Evolutionary conservation across 2,888 invertebrate genomes (phyloP).

Genomic region (Panopea generosa): DNA sequence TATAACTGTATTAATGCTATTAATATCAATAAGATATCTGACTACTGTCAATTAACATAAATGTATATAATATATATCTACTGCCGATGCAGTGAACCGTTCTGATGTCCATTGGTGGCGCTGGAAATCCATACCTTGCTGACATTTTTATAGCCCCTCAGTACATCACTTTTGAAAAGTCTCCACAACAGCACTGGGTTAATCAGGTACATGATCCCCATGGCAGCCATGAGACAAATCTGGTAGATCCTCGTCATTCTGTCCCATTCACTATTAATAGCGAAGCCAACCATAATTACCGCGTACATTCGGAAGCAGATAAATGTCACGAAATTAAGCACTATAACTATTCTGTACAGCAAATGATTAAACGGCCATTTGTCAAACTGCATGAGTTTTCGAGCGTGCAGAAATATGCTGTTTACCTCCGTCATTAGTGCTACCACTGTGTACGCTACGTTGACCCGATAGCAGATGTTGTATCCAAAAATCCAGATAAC

Average conservation of each 20-base stretch:
- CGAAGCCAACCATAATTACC: slow-evolving; percentile 45
- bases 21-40: no score
- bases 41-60: no score
- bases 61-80: no score
- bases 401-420: slow-evolving; percentile 78
- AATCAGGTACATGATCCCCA: slow-evolving; percentile 69
- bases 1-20: no score
- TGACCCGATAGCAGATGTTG: slow-evolving; percentile 67
- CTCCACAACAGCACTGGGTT: slow-evolving; percentile 77
- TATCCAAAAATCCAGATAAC: slow-evolving; percentile 74
- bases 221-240: slow-evolving; percentile 51
- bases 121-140: no score
- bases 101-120: no score
- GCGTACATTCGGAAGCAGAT: slow-evolving; percentile 69
- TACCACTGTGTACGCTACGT: slow-evolving; percentile 74
- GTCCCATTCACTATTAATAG: slow-evolving; percentile 58
- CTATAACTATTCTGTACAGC: slow-evolving; percentile 66
- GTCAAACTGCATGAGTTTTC: slow-evolving; percentile 76
- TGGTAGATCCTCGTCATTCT: slow-evolving; percentile 61
- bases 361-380: slow-evolving; percentile 63
- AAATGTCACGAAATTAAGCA: slow-evolving; percentile 76
- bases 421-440: slow-evolving; percentile 77
- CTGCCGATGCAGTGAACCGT: no score
- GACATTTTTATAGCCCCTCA: slow-evolving; percentile 32
- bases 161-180: slow-evolving; percentile 74